phyloP scores from a whole-genome alignment of 2,888 invertebrate species.

The Drosophila peninsularis region DNA sequence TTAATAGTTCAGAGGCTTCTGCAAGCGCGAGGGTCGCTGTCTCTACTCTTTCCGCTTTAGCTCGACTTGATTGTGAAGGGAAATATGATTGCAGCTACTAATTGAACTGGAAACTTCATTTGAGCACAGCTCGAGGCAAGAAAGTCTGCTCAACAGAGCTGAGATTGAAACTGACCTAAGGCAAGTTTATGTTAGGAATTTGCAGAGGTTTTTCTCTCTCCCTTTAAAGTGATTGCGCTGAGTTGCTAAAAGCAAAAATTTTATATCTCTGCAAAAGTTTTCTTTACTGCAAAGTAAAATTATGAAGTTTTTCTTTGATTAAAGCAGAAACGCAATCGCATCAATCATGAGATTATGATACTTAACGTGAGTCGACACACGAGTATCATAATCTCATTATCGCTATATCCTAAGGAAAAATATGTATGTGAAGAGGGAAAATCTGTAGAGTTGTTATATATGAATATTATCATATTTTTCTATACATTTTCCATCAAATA shows the following conservation, averaged over 20 bases:
- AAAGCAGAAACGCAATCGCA: no score
- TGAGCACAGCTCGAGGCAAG: constrained; percentile 5
- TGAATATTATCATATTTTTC: no score
- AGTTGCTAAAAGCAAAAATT: not conserved
- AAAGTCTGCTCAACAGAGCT: not conserved
- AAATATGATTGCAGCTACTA: not conserved
- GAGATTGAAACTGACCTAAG: not conserved
- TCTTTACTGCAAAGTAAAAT: no score
- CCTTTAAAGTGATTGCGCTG: not conserved
- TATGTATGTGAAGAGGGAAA: no score
- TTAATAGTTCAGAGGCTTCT: constrained; percentile 8
- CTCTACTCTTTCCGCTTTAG: not conserved
- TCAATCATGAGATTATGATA: no score
- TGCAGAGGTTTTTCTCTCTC: not conserved
- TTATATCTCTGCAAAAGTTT: no score
- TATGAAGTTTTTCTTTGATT: no score
- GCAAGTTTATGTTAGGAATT: not conserved
- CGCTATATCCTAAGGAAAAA: no score
- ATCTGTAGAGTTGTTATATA: no score
- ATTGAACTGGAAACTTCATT: constrained; percentile 12
- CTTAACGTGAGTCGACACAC: no score
- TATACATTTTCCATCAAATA: no score
- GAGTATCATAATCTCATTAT: no score
- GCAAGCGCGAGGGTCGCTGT: not conserved
- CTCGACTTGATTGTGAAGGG: not conserved